A percentile compares a stretch with the other conserved stretches of the same genome.
Conservation (phyloP, 1,140 invertebrate genomes). For the Vanessa atalanta region DNA sequence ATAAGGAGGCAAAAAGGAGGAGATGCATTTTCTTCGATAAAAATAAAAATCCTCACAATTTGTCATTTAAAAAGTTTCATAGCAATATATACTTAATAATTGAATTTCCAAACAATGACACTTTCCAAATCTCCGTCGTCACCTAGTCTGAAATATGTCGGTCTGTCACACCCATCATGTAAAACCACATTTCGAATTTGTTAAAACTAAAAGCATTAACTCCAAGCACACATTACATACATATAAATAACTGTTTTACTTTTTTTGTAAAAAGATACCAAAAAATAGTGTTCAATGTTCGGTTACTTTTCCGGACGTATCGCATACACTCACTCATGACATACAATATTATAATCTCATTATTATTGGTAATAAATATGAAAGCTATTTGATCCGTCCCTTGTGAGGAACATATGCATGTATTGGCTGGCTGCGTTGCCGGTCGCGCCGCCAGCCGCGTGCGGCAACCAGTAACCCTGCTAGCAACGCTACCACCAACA, state of each 20-base stretch:
- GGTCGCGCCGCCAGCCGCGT: constrained; percentile 83
- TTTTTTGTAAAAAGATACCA: too few relatives aligned
- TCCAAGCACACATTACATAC: too few relatives aligned
- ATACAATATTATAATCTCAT: not conserved
- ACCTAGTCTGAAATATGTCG: too few relatives aligned
- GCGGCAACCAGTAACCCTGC: constrained; percentile 87
- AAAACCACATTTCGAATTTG: too few relatives aligned
- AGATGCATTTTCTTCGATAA: constrained; percentile 71
- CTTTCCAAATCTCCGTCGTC: not conserved
- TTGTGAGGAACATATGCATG: constrained; percentile 88
- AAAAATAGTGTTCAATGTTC: too few relatives aligned
- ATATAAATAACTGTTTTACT: too few relatives aligned
- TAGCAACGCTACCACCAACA: constrained; percentile 85
- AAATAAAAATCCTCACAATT: constrained; percentile 79
- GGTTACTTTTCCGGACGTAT: too few relatives aligned
- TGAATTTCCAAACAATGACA: not conserved
- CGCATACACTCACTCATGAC: not conserved
- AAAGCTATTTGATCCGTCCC: constrained; percentile 84
- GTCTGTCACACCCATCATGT: too few relatives aligned
- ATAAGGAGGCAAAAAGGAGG: constrained; percentile 68
- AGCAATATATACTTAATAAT: not conserved
- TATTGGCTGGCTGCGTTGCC: constrained; percentile 73
- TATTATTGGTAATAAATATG: not conserved
- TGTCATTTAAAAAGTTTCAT: constrained; percentile 43
- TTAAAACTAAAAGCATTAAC: too few relatives aligned